Conservation (phyloP, 2,888 invertebrate species). For the Muschampia plurimacula region DNA sequence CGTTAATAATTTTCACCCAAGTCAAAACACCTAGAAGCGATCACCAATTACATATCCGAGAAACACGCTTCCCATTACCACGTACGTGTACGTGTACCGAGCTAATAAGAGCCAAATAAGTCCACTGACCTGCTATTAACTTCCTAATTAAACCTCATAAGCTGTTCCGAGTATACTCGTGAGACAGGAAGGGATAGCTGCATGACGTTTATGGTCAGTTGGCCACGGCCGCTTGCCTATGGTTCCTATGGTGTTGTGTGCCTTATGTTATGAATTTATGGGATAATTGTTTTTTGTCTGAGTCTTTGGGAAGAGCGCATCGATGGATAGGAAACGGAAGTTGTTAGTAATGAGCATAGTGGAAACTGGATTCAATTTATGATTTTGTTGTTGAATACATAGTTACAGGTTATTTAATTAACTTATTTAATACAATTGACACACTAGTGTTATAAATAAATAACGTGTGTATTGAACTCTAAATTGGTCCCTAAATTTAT, state of each 20-base stretch:
- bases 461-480: too few relatives aligned
- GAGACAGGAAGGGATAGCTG: conserved; percentile 32
- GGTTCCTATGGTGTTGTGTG: conserved; percentile 18
- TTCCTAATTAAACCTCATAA: conserved; percentile 34
- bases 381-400: too few relatives aligned
- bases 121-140: conserved; percentile 38
- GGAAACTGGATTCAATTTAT: neutral
- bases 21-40: conserved; percentile 1
- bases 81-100: neutral
- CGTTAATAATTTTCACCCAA: neutral
- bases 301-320: neutral
- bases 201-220: conserved; percentile 31
- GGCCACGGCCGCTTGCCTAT: neutral
- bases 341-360: neutral
- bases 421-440: too few relatives aligned
- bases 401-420: too few relatives aligned
- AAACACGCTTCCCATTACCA: conserved; percentile 1
- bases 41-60: neutral
- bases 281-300: conserved; percentile 7
- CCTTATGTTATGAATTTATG: conserved; percentile 21
- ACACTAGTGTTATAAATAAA: too few relatives aligned
- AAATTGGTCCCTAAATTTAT: too few relatives aligned
- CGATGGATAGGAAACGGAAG: conserved; percentile 2
- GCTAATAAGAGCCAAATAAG: conserved; percentile 38
- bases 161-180: conserved; percentile 33